These are phyloP conservation scores for Shargacucullia verbasci DNA, from an alignment of 2,888 invertebrate genomes.

Conservation along the genomic window DNA sequence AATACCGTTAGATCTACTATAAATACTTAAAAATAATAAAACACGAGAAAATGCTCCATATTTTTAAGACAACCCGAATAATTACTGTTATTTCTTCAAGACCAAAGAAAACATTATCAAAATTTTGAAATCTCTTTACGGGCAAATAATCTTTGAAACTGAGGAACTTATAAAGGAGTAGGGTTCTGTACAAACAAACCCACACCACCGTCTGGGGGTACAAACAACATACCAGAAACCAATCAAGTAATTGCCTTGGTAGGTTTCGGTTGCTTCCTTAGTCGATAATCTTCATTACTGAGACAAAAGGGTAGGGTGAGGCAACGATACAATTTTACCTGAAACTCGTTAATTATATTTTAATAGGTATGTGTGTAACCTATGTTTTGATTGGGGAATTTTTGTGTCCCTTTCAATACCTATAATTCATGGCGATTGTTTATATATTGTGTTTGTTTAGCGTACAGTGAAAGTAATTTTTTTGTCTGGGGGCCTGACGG, in stretches of 20 bases:
- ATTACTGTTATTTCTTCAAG: slow-evolving; percentile 25
- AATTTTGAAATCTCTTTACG: slow-evolving; percentile 55
- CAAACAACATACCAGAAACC: slow-evolving; percentile 82
- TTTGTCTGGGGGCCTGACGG: too few relatives aligned
- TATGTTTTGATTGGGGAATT: too few relatives aligned
- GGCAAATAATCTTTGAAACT: slow-evolving; percentile 57
- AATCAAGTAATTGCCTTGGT: slow-evolving; percentile 82
- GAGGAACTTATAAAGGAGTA: slow-evolving; percentile 45
- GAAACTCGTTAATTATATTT: slow-evolving; percentile 29
- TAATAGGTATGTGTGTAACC: not conserved
- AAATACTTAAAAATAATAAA: too few relatives aligned
- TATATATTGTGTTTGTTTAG: too few relatives aligned
- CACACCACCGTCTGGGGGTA: slow-evolving; percentile 40
- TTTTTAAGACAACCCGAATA: slow-evolving; percentile 8
- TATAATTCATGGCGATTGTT: too few relatives aligned
- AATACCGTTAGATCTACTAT: too few relatives aligned
- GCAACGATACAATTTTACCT: slow-evolving; percentile 47
- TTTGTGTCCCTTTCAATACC: too few relatives aligned
- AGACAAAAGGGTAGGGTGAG: slow-evolving; percentile 52
- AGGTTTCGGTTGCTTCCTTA: slow-evolving; percentile 45
- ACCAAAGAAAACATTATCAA: slow-evolving; percentile 57
- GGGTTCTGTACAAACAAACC: slow-evolving; percentile 49
- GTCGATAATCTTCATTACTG: slow-evolving; percentile 79
- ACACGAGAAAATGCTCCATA: too few relatives aligned
- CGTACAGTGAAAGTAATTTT: too few relatives aligned